Evolutionary conservation across 2,888 invertebrate species (phyloP), one percentile per base, ranked within the genome.

Genomic region (Lasioglossum marginatum): DNA sequence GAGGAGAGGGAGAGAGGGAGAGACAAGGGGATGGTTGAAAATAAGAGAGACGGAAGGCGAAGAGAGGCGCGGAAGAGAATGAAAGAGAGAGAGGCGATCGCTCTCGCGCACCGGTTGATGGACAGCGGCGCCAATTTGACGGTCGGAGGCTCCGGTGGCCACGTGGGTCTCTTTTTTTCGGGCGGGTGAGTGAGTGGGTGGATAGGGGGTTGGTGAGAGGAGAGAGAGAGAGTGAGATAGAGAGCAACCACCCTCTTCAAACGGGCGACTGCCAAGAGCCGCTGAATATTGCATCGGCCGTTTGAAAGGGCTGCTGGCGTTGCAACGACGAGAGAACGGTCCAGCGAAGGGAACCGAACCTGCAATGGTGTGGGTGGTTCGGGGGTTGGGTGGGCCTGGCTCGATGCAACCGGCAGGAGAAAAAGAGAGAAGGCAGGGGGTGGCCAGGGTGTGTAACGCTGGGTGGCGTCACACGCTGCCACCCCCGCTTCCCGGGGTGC

Each of bases 81-180:
- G 75, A 85, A 84, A 83, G 83, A 82, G 87, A 82, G 87, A 77
- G 66, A 23, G 79, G 37, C 85, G 90, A 88, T 87, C 74, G 82
- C 87, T 91, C 87, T 91, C 87, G 91, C 87, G 92, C 93, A 92
- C 92, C 93, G 93, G 92, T 92, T 94, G 95, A 95, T 95, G 95
- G 95, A 94, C 95, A 95, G 95, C 95, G 95, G 95, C 95, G 95
- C 95, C 95, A 94, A 95, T 95, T 95, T 95, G 95, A 94, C 95
- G 95, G 93, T 95, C 92, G 92, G 93, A 93, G 92, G 94, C 93
- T 92, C 92, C 92, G 70, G 40, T 40, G 92, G 91, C 92, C 94
- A 92, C 93, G 93, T 92, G 93, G 91, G 88, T 89, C 89, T 91
- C 90, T 92, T 91, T 90, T 90, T 92, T 91, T 91, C 75, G 82